Evolutionary conservation across 2,888 invertebrate genomes (phyloP).

Genomic region (Helleia helle): DNA sequence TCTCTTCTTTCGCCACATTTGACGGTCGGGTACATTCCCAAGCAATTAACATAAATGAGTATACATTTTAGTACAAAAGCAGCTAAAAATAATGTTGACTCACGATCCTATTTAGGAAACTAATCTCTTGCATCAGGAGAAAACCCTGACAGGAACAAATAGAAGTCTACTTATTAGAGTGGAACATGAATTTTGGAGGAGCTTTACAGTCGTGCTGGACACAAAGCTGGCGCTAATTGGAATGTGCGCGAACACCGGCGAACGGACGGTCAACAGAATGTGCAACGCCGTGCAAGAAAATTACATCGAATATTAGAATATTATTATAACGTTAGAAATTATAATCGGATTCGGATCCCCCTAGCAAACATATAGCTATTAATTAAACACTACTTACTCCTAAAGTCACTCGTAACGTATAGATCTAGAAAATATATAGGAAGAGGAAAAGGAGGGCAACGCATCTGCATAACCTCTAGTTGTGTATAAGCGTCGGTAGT

Average conservation of each 20-base stretch:
- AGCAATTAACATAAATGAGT: not conserved
- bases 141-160: slow-evolving; percentile 1
- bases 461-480: too few species aligned
- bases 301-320: too few species aligned
- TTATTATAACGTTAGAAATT: not conserved
- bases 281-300: slow-evolving; percentile 23
- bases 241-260: slow-evolving; percentile 33
- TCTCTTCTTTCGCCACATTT: too few species aligned
- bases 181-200: slow-evolving; percentile 20
- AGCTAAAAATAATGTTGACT: too few species aligned
- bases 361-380: too few species aligned
- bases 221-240: slow-evolving; percentile 53
- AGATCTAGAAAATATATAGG: too few species aligned
- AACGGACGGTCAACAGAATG: slow-evolving; percentile 38
- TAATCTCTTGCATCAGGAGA: not conserved
- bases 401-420: too few species aligned
- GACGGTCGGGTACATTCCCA: too few species aligned
- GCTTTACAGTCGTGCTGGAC: slow-evolving; percentile 29
- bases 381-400: too few species aligned
- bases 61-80: not conserved
- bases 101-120: not conserved
- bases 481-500: too few species aligned
- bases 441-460: too few species aligned
- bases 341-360: not conserved
- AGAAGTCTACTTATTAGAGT: slow-evolving; percentile 23